Evolutionary conservation across 2,113 vertebrate species (phyloP), one percentile per base, ranked within the genome.

Genomic region (Prunella fulvescens): DNA sequence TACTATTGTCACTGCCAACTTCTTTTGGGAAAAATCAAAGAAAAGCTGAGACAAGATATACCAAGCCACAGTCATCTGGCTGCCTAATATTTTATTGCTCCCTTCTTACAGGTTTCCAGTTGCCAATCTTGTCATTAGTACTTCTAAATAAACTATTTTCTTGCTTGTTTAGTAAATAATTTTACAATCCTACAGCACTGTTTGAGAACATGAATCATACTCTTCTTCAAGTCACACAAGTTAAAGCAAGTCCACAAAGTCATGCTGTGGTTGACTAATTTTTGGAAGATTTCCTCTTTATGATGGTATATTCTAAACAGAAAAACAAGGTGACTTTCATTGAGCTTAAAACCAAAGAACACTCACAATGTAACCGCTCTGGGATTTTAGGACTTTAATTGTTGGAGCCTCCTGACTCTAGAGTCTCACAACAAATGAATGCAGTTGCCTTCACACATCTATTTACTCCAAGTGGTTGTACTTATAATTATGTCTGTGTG

Each of bases 1-100:
- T 96, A 94, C 94, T 96, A 35, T 84, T 91, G 88, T 95, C 76
- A 48, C 48, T 97, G 96, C 95, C 95, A 97, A 82, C 69, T 96
- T 95, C 74, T 97, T 96, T 81, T 83, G 69, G 77, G 91, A 88
- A 90, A 97, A 97, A 97, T 97, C 90, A 96, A 96, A 98, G 88
- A 95, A 97, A 97, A 96, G 86, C 82, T 95, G 77, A 97, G 94
- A 85, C 91, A 95, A 97, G 96, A 96, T 91, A 83, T 78, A 96
- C 91, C 93, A 91, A 95, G 81, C 86, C 87, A 93, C 81, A 97
- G 57, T 60, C 28, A 56, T 95, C 93, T 97, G 91, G 72, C 84
- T 96, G 88, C 60, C 78, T 87, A 72, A 58, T 37, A 60, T 83
- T 94, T 92, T 70, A 85, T 79, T 90, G 45, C 58, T 97, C 60